phyloP scores from a whole-genome alignment of 2,888 invertebrate species.

The Drosophila setosimentum region DNA sequence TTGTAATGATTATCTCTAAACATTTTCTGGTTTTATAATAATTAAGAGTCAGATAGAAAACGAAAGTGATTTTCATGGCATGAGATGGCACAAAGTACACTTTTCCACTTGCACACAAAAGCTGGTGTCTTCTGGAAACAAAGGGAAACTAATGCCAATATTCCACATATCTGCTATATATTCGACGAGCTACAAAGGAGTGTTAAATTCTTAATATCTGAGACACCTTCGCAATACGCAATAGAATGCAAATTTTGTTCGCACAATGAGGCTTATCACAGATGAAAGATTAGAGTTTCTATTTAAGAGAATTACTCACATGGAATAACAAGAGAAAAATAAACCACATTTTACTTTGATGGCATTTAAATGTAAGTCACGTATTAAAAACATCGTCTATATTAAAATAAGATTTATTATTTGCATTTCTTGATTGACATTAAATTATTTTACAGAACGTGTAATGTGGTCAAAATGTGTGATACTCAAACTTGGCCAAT shows the following conservation, averaged over 20 bases:
- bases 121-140: no score
- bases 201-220: background rate
- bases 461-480: constrained; percentile 26
- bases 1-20: constrained; percentile 49
- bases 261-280: constrained; percentile 15
- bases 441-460: background rate
- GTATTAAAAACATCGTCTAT: constrained; percentile 12
- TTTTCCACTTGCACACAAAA: constrained; percentile 11
- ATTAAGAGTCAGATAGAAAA: constrained; percentile 62
- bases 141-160: background rate
- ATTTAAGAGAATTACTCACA: constrained; percentile 13
- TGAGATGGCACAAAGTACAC: constrained; percentile 25
- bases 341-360: background rate
- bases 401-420: constrained; percentile 13
- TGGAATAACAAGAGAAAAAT: constrained; percentile 20
- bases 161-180: background rate
- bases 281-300: constrained; percentile 27
- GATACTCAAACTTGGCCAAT: constrained; percentile 8
- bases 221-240: background rate
- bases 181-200: background rate
- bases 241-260: constrained; percentile 20
- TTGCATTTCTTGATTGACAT: constrained; percentile 32
- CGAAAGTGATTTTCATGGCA: constrained; percentile 66
- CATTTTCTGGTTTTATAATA: constrained; percentile 70
- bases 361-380: constrained; percentile 24